Evolutionary conservation across 2,797 vertebrate species (phyloP), one percentile per base, ranked within the genome.

Genomic region (Morelia viridis): DNA sequence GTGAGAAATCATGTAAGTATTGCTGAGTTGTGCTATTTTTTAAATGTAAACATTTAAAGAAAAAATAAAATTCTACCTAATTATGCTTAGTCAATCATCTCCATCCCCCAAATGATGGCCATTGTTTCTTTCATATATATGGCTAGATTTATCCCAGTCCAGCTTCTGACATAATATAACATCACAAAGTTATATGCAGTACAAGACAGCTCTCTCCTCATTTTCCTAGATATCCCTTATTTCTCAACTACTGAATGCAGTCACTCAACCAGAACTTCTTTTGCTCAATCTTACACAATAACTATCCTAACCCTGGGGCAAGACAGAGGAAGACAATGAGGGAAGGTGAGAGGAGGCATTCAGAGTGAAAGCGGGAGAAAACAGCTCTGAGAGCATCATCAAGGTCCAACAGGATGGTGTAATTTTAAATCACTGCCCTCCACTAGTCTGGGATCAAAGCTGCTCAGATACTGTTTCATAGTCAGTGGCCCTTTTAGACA

Each of bases 351-450:
- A 83, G 58, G 89, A 92, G 58, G 85, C 89, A 90, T 92, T 92
- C 89, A 92, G 57, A 90, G 89, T 64, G 92, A 92, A 92, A 92
- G 89, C 92, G 6, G 60, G 89, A 92, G 89, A 92, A 90, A 92
- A 58, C 89, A 8, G 58, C 85, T 83, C 58, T 83, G 92, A 90
- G 87, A 53, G 89, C 89, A 92, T 90, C 84, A 90, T 90, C 89
- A 90, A 35, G 24, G 46, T n/a, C 84, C 90, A 89, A 90, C 84
- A 92, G 84, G 89, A 92, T 62, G 57, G 89, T 64, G 68, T 90
- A 90, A 87, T 92, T 92, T 92, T 87, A 92, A 92, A 90, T 83
- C 58, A 64, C 68, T 90, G 85, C 68, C 92, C 92, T 92, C 71
- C 26, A 24, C 64, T 35, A 87, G 41, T 26, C 41, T 87, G 85